Base-by-base conservation (phyloP, 2,113 vertebrate genomes). In the Sardina pilchardus region DNA sequence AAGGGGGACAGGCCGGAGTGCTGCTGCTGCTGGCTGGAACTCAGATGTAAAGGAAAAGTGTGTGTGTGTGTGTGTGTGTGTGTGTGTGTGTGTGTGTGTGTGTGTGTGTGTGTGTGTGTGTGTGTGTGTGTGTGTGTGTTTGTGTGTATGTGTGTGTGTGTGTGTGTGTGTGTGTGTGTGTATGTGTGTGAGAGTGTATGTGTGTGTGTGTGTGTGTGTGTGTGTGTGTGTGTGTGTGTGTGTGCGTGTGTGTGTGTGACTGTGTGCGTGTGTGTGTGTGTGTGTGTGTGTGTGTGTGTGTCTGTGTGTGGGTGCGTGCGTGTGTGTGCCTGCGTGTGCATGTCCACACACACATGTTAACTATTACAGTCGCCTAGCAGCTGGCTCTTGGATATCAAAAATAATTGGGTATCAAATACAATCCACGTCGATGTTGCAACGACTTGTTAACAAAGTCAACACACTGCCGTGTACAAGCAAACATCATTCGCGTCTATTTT, bases 291-390 rank as follows among this genome's bases (percentile, higher is more conserved):
- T 24, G 56, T 24, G 56, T 21, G 56, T 21, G 14, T 59, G 56
- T 63, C 21, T 63, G 56, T 24, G 34, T 43, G 53, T 36, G 81
- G 56, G 63, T 14, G 26, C 14, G 81, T 42, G 50, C 48, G 42
- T 47, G 44, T 67, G 56, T 63, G 39, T 44, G 82, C n/a, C 19
- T 43, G 24, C 36, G 45, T 67, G 42, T 26, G 30, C 12, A 12
- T 44, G 30, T 59, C 67, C 82, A 24, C 87, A 42, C 87, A 42
- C 45, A 39, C 21, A 80, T 84, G 67, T 45, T 17, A 17, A 56
- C 53, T 17, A 19, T 17, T 56, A 56, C 12, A 48, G 47, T 16
- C 14, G 47, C 47, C 47, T 16, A 48, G 47, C 47, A 48, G 14
- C 47, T 48, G 47, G 47, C 47, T 48, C 47, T 48, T 48, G 14